Evolutionary conservation across 1,140 invertebrate genomes (phyloP), one percentile per base, ranked within the genome.

Genomic region (Anastrepha obliqua): DNA sequence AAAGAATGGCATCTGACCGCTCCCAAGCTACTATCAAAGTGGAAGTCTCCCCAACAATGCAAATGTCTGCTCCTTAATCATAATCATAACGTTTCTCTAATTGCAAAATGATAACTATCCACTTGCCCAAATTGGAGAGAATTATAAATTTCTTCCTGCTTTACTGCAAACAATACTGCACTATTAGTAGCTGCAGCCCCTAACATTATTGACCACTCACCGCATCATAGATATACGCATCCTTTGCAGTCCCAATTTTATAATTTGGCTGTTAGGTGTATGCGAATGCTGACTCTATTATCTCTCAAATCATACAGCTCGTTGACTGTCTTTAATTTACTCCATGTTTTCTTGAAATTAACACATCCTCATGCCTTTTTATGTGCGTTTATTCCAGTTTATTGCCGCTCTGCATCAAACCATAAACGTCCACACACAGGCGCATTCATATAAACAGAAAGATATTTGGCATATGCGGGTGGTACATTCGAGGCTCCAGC

Each of bases 311-410:
- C 47, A 81, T 55, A n/a, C 47, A 8, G 42, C 39, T 17, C 13
- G 47, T 8, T 44, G 70, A 42, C 4, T 74, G 42, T 11, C 15
- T 17, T 74, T 47, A 74, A 74, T 74, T 74, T 74, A 81, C 74
- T 55, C 17, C 17, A 1, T 51, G 17, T 47, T 55, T 81, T 81
- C 74, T 8, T 47, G 47, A 81, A 81, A 81, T 81, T 81, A 81
- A 47, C 74, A 81, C 74, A 81, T 81, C 17, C 74, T 81, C 47
- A 81, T 81, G 74, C 47, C 74, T 55, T 51, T 74, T 81, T 51
- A 81, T 58, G 74, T 81, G 74, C 74, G n/a, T 58, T 81, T 81
- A 58, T 55, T 55, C 74, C 9, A n/a, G n/a, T 55, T 81, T 51
- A 81, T 58, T 3, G 20, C 51, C 74, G 47, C 47, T 81, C 17